phyloP scores from a whole-genome alignment of 2,113 vertebrate genomes.

The Sinocyclocheilus rhinocerous region DNA sequence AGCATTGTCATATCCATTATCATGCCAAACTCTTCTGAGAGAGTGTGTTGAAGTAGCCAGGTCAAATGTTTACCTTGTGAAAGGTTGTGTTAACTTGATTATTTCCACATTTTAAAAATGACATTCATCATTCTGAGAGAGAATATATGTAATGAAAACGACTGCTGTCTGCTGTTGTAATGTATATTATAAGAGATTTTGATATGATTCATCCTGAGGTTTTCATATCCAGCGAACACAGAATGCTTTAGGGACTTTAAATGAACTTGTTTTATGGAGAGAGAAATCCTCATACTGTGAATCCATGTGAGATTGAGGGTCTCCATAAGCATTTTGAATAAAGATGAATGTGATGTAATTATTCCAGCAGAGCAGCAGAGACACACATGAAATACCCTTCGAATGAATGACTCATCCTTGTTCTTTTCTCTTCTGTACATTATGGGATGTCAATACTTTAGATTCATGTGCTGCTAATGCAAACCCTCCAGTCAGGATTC shows the following conservation, averaged over 20 bases:
- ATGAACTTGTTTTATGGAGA: not conserved
- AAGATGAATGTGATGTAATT: conserved; percentile 7
- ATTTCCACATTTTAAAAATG: no score
- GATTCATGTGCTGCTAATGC: conserved; percentile 14
- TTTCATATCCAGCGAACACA: not conserved
- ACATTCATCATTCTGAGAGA: no score
- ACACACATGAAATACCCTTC: conserved; percentile 10
- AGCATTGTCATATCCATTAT: no score
- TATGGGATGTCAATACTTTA: not conserved
- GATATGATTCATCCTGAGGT: no score
- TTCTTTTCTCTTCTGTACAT: not conserved
- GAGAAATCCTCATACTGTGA: not conserved
- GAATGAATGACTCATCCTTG: not conserved
- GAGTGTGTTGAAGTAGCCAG: no score
- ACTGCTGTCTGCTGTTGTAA: not conserved
- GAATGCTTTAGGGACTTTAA: not conserved
- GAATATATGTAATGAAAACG: not conserved
- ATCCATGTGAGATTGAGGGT: not conserved
- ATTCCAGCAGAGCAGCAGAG: not conserved
- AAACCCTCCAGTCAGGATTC: not conserved
- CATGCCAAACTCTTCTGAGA: no score
- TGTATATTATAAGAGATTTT: not conserved
- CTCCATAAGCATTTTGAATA: not conserved
- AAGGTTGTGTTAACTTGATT: no score
- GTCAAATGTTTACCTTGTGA: no score